Conservation (phyloP, 2,797 vertebrate genomes). For the Gephyroberyx darwinii region DNA sequence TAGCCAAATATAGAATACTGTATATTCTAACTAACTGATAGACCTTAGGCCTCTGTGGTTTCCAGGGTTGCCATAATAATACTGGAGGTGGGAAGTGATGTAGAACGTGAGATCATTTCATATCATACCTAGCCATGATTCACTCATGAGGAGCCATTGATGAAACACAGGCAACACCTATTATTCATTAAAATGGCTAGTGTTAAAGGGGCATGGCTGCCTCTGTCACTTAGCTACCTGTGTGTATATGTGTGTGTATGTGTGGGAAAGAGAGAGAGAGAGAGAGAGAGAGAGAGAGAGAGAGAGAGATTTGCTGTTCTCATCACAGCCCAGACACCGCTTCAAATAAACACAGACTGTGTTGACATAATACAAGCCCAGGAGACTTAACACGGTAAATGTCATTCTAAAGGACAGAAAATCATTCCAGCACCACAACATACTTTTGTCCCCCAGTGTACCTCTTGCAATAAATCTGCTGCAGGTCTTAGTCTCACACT, state of each 20-base stretch:
- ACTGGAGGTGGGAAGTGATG: not conserved
- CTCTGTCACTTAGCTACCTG: constrained; percentile 35
- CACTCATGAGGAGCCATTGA: constrained; percentile 25
- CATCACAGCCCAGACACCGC: not conserved
- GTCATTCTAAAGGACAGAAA: constrained; percentile 38
- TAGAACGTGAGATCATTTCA: not conserved
- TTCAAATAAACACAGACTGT: constrained; percentile 66
- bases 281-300: not conserved
- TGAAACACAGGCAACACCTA: constrained; percentile 69
- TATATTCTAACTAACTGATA: not conserved
- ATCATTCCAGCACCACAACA: constrained; percentile 6
- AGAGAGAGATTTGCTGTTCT: constrained; percentile 23
- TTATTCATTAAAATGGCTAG: constrained; percentile 41
- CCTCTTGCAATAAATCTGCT: constrained; percentile 2
- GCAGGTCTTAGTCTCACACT: not conserved
- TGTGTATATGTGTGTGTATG: constrained; percentile 23
- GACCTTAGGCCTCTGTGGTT: not conserved
- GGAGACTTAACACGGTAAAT: constrained; percentile 3
- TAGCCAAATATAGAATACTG: not conserved
- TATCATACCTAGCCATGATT: not conserved
- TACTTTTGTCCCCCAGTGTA: constrained; percentile 1
- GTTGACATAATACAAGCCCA: constrained; percentile 66
- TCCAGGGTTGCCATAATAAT: constrained; percentile 7
- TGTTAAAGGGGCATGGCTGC: constrained; percentile 33
- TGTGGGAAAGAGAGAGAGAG: not conserved